A percentile compares a stretch with the other conserved stretches of the same genome.
Conservation (phyloP, 1,140 invertebrate species). For the Cotesia chilonis region DNA sequence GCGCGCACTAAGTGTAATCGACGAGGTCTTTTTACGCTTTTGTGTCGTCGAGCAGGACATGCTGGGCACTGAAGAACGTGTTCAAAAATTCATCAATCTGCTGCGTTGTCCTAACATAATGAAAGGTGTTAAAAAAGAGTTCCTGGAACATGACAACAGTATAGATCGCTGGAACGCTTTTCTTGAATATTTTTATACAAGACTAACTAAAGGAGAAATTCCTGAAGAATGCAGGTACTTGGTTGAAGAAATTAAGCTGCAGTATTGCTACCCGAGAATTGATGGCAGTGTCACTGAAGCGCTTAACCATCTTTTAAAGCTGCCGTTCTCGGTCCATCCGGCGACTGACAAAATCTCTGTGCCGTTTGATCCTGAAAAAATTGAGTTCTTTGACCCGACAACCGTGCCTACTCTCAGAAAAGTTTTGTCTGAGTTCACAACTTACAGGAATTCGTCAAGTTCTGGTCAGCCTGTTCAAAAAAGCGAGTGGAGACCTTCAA, state of each 20-base stretch:
- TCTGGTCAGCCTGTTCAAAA: neutral
- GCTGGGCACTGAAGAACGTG: slow-evolving; percentile 62
- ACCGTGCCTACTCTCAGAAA: slow-evolving; percentile 66
- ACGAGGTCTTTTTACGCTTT: slow-evolving; percentile 75
- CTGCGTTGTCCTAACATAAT: slow-evolving; percentile 72
- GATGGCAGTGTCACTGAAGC: slow-evolving; percentile 93
- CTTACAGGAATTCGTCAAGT: no score
- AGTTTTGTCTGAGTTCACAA: neutral
- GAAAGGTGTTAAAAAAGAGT: slow-evolving; percentile 45
- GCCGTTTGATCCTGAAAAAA: slow-evolving; percentile 75
- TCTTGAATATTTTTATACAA: slow-evolving; percentile 57
- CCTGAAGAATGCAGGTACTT: slow-evolving; percentile 58
- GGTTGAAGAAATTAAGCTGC: slow-evolving; percentile 79
- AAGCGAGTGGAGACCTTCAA: neutral
- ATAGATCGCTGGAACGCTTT: slow-evolving; percentile 72
- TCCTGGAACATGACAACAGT: slow-evolving; percentile 55
- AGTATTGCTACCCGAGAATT: slow-evolving; percentile 85
- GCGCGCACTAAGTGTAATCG: slow-evolving; percentile 74
- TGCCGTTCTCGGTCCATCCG: slow-evolving; percentile 95
- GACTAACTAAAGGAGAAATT: neutral
- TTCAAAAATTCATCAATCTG: slow-evolving; percentile 74
- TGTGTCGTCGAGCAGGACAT: slow-evolving; percentile 74
- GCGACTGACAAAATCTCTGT: slow-evolving; percentile 93
- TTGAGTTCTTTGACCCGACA: slow-evolving; percentile 76
- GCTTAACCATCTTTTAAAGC: slow-evolving; percentile 93